Evolutionary conservation across 30 jellyfish, hydroid and myxozoan species (phyloP), one percentile per base, ranked within the genome.

Genomic region (Turritopsis rubra): DNA sequence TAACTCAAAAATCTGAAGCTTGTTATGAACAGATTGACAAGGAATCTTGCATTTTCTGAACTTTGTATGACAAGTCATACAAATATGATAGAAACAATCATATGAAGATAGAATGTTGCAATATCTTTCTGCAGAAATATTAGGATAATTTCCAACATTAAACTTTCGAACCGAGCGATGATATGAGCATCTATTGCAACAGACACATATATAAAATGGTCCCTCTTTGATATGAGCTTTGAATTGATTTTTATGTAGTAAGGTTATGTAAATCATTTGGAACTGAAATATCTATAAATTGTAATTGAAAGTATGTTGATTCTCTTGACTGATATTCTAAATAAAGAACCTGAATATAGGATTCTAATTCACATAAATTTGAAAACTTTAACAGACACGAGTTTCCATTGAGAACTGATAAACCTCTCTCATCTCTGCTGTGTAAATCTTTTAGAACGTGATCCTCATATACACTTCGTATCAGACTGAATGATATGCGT

Each of bases 371-470:
- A 21, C 7, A 1, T 21, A 1, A 1, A 16, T 68, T 16, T 23
- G 8, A 1, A 68, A 68, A 68, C 16, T 68, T 68, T 16, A 68
- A 21, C 30, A 68, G 77, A n/a, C n/a, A n/a, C n/a, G n/a, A 68
- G 5, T 26, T 21, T 1, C 77, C 77, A 68, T 68, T 16, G 5
- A 23, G 7, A 26, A 68, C 30, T 23, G 30, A 68, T 8, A 68
- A 16, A 26, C 77, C 77, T 21, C 30, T 23, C 16, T 68, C 77
- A 68, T 68, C 77, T 68, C 77, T 68, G 16, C 77, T 68, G 30
- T 68, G 77, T 1, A n/a, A n/a, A n/a, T n/a, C n/a, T n/a, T n/a
- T n/a, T n/a, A n/a, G n/a, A n/a, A n/a, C n/a, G n/a, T n/a, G n/a
- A n/a, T n/a, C n/a, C n/a, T n/a, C n/a, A n/a, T n/a, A n/a, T n/a